These are phyloP conservation scores for Drosophila melanica DNA, from an alignment of 1,140 invertebrate genomes.

Conservation along the genomic window DNA sequence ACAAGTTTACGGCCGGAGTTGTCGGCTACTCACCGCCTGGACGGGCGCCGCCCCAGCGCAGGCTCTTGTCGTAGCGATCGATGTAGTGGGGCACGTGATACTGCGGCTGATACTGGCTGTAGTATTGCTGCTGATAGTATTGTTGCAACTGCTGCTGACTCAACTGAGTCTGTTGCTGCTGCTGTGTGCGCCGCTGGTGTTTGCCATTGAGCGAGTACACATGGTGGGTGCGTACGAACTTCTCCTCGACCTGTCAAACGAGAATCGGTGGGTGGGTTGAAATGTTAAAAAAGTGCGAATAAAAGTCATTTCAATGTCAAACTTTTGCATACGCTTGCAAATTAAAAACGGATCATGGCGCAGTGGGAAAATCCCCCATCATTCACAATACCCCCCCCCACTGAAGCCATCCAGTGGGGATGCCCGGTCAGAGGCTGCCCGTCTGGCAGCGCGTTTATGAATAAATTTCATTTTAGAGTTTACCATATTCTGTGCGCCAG, in stretches of 20 bases:
- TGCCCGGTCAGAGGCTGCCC: conserved; percentile 32
- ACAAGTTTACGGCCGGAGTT: too few species aligned
- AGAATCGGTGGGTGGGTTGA: conserved; percentile 9
- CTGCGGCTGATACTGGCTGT: conserved; percentile 73
- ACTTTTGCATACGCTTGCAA: conserved; percentile 36
- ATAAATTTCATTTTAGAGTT: conserved; percentile 83
- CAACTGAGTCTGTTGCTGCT: conserved; percentile 72
- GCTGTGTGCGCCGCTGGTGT: conserved; percentile 72
- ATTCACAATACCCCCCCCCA: conserved; percentile 16
- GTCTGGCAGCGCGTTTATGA: conserved; percentile 67
- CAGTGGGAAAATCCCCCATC: conserved; percentile 37
- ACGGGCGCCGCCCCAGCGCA: conserved; percentile 71
- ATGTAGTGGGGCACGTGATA: conserved; percentile 76
- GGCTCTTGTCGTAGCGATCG: conserved; percentile 81
- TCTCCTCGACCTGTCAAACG: conserved; percentile 78
- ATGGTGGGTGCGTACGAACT: conserved; percentile 80
- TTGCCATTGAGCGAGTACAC: conserved; percentile 77
- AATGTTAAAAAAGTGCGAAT: conserved; percentile 26
- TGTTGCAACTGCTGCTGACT: conserved; percentile 71
- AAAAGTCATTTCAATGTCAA: conserved; percentile 77
- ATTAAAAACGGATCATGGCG: conserved; percentile 68
- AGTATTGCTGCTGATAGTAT: conserved; percentile 69
- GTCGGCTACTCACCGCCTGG: conserved; percentile 54
- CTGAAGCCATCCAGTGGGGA: neutral
- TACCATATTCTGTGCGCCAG: conserved; percentile 61